Evolutionary conservation across 2,797 vertebrate species (phyloP).

Genomic region (Cynopterus sphinx): DNA sequence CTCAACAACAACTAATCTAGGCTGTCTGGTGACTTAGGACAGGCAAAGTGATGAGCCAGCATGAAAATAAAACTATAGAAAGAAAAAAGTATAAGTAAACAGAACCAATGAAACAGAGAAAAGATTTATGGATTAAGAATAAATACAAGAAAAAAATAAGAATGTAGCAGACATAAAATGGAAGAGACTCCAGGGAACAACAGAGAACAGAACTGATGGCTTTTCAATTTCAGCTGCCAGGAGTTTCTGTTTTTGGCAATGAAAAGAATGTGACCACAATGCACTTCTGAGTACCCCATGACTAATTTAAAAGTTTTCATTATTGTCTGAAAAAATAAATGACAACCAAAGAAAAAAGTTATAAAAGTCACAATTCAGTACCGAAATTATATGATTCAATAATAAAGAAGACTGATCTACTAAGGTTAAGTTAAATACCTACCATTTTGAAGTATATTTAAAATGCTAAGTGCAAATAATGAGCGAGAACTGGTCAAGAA

Average conservation of each 20-base stretch:
- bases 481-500: not conserved
- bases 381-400: not conserved
- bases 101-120: not conserved
- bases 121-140: not conserved
- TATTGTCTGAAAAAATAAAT: not conserved
- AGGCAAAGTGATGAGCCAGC: not conserved
- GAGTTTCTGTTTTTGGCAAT: not conserved
- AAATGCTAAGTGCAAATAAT: conserved; percentile 4
- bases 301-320: conserved; percentile 19
- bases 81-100: not conserved
- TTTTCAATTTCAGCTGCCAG: not conserved
- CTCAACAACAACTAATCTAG: not conserved
- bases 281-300: not conserved
- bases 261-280: not conserved
- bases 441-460: not conserved
- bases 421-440: not conserved
- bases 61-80: conserved; percentile 7
- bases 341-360: not conserved
- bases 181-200: not conserved
- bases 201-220: not conserved
- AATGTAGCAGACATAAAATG: not conserved
- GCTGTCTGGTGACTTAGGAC: not conserved
- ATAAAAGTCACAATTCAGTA: not conserved
- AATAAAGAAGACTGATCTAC: not conserved
- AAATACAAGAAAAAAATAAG: not conserved